A percentile compares a stretch with the other conserved stretches of the same genome.
Conservation (phyloP, 2,888 invertebrate genomes). For the Coecobrya sp. region DNA sequence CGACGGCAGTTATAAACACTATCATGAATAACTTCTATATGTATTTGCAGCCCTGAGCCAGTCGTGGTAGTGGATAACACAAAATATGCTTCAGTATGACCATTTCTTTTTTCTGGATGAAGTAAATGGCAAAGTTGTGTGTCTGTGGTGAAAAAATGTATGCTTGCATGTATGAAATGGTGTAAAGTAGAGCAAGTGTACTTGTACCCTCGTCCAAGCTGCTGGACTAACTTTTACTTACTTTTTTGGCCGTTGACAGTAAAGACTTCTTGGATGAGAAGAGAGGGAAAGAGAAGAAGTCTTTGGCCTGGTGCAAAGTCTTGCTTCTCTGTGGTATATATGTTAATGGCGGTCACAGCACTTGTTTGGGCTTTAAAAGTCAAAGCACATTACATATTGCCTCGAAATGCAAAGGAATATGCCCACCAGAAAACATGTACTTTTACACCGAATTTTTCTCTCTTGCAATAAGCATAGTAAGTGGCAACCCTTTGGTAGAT, state of each 20-base stretch:
- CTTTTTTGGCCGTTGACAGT: constrained; percentile 67
- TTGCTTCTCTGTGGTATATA: constrained; percentile 35
- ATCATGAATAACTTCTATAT: neutral
- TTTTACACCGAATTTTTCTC: neutral
- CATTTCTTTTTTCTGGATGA: constrained; percentile 22
- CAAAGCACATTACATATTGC: constrained; percentile 64
- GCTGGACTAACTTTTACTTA: constrained; percentile 62
- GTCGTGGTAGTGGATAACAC: constrained; percentile 12
- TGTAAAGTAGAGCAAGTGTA: constrained; percentile 64
- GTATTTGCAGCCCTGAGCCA: too few relatives aligned
- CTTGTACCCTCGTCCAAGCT: constrained; percentile 27
- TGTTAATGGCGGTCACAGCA: constrained; percentile 54
- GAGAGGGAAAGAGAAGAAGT: constrained; percentile 13
- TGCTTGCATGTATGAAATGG: constrained; percentile 34
- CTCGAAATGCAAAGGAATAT: neutral
- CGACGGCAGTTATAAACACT: constrained; percentile 45
- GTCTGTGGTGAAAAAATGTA: constrained; percentile 29
- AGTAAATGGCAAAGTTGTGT: constrained; percentile 6
- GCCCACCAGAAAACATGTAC: neutral
- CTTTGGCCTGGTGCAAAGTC: neutral
- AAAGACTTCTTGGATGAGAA: neutral
- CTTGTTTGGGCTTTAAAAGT: constrained; percentile 70
- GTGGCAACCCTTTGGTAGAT: neutral
- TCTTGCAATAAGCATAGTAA: neutral
- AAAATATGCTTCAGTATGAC: neutral